Evolutionary conservation across 2,113 vertebrate species (phyloP).

Genomic region (Dipodomys spectabilis): DNA sequence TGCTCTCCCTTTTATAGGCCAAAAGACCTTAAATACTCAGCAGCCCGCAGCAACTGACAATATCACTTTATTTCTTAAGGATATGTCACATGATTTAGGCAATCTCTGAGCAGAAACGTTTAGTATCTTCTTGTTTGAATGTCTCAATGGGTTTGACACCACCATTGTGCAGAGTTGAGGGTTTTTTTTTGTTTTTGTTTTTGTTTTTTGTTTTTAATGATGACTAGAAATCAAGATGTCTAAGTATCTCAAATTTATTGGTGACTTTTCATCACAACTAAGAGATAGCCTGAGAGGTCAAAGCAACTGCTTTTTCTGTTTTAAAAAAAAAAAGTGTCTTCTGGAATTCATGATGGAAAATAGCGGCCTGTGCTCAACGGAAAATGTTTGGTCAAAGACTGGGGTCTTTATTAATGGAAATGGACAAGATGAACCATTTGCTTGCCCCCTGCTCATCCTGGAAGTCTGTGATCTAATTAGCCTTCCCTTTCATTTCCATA

Average conservation of each 20-base stretch:
- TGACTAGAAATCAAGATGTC: not conserved
- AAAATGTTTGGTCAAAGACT: constrained; percentile 27
- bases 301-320: not conserved
- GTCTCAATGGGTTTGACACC: not conserved
- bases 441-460: constrained; percentile 52
- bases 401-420: constrained; percentile 59
- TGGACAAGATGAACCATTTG: constrained; percentile 53
- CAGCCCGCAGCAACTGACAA: not conserved
- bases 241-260: constrained; percentile 26
- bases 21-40: constrained; percentile 19
- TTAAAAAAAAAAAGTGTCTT: constrained; percentile 55
- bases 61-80: constrained; percentile 37
- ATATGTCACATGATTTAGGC: constrained; percentile 1
- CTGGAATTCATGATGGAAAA: constrained; percentile 65
- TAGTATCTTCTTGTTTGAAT: not conserved
- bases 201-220: not conserved
- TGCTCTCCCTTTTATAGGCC: constrained; percentile 23
- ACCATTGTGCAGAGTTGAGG: not conserved
- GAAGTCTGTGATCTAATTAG: constrained; percentile 74
- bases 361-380: constrained; percentile 46
- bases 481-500: constrained; percentile 73
- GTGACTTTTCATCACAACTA: constrained; percentile 54
- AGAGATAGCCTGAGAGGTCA: not conserved
- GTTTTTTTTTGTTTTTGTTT: too few relatives aligned
- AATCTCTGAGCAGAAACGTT: constrained; percentile 13